Evolutionary conservation across 2,888 invertebrate genomes (phyloP).

Genomic region (Tenthredo mesomela): DNA sequence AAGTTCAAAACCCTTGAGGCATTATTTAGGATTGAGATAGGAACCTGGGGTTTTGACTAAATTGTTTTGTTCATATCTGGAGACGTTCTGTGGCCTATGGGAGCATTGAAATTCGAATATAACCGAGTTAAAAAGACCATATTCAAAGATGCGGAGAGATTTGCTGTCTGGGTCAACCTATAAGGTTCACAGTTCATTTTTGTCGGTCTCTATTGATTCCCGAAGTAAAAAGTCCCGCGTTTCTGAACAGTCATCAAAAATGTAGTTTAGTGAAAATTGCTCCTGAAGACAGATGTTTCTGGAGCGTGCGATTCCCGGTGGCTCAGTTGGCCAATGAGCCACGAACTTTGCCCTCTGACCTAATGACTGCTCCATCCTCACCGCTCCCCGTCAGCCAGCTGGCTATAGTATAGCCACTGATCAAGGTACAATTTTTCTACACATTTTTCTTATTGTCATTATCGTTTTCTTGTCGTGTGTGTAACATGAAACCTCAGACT

Average conservation of each 20-base stretch:
- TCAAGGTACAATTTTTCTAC: not conserved
- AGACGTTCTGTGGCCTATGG: too few species aligned
- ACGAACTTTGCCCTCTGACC: constrained; percentile 53
- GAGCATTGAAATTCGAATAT: too few species aligned
- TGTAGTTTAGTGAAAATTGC: constrained; percentile 36
- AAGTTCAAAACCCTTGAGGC: too few species aligned
- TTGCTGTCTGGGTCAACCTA: not conserved
- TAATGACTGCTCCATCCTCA: constrained; percentile 22
- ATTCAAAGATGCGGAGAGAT: not conserved
- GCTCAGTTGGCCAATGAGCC: constrained; percentile 54
- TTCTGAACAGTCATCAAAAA: not conserved
- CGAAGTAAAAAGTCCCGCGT: not conserved
- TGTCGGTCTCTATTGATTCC: not conserved
- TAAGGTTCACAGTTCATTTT: not conserved
- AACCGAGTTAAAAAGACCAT: not conserved
- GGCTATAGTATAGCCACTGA: not conserved
- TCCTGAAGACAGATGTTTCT: constrained; percentile 60
- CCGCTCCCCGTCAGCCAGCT: constrained; percentile 22
- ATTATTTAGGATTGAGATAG: too few species aligned
- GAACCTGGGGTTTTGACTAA: too few species aligned
- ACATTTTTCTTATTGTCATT: not conserved
- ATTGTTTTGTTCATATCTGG: too few species aligned
- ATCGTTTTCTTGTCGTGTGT: not conserved
- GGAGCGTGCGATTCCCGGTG: constrained; percentile 67
- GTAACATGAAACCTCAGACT: not conserved